phyloP scores from a whole-genome alignment of 2,888 invertebrate species.

The Oegoconia quadripuncta region DNA sequence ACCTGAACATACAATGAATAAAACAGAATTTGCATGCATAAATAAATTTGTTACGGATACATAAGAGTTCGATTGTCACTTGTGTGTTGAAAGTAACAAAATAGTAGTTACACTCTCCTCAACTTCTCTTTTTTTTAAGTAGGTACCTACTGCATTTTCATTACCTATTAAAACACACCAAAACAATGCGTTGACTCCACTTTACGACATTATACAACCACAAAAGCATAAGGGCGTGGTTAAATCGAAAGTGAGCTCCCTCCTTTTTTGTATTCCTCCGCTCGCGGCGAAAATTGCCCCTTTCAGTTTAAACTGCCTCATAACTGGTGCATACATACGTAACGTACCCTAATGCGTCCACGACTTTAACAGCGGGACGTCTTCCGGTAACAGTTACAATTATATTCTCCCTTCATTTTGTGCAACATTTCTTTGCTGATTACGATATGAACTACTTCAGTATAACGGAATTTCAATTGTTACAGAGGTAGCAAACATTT shows the following conservation, averaged over 20 bases:
- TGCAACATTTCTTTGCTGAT: constrained; percentile 6
- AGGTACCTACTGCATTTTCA: no score
- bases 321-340: constrained; percentile 60
- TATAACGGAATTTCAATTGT: no score
- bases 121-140: no score
- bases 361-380: constrained; percentile 56
- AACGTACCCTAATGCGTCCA: constrained; percentile 53
- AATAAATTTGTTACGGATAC: no score
- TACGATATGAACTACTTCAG: no score
- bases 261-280: constrained; percentile 48
- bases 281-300: constrained; percentile 66
- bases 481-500: no score
- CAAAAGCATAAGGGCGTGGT: constrained; percentile 65
- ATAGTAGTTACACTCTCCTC: no score
- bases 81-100: no score
- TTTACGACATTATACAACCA: constrained; percentile 30
- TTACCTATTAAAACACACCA: no score
- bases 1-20: no score
- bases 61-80: no score
- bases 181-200: constrained; percentile 20
- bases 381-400: constrained; percentile 50
- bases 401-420: constrained; percentile 13
- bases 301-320: constrained; percentile 48
- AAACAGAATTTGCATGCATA: no score
- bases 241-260: constrained; percentile 53